Conservation (phyloP, 2,797 vertebrate genomes). For the Uromys caudimaculatus region DNA sequence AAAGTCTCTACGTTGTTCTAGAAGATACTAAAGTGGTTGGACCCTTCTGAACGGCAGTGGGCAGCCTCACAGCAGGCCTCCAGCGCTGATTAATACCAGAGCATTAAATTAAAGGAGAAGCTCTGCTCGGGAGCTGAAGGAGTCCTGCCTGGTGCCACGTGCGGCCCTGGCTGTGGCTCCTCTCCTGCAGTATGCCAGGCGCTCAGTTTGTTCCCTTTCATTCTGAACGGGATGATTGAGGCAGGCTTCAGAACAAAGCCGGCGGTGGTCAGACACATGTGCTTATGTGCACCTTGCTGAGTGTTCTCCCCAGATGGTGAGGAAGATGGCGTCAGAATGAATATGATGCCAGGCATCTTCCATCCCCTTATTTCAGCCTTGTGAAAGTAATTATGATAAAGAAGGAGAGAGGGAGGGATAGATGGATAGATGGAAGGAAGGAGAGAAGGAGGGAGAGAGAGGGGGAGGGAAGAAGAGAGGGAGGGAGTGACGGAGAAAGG, state of each 20-base stretch:
- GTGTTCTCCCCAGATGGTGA: background rate
- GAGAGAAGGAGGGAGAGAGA: too few species aligned
- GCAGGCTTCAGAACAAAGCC: background rate
- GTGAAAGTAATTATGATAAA: background rate
- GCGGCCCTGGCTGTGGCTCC: background rate
- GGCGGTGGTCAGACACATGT: background rate
- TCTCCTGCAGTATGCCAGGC: background rate
- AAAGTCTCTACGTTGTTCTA: constrained; percentile 28
- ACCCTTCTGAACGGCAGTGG: background rate
- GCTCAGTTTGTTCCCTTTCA: background rate
- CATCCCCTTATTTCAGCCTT: background rate
- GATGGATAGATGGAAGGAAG: too few species aligned
- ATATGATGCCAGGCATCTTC: background rate
- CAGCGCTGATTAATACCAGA: background rate
- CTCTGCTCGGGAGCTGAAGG: background rate
- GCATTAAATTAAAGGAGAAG: background rate
- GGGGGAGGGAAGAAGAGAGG: too few species aligned
- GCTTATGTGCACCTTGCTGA: constrained; percentile 5
- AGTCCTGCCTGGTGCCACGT: background rate
- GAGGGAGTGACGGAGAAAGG: too few species aligned
- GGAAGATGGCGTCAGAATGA: background rate
- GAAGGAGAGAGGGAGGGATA: background rate
- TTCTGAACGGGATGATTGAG: constrained; percentile 43
- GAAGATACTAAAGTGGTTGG: constrained; percentile 52
- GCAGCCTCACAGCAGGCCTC: background rate